A percentile compares a stretch with the other conserved stretches of the same genome.
These are phyloP conservation scores for Eupithecia pulchellata DNA, from an alignment of 2,888 invertebrate species.

Conservation along the genomic window DNA sequence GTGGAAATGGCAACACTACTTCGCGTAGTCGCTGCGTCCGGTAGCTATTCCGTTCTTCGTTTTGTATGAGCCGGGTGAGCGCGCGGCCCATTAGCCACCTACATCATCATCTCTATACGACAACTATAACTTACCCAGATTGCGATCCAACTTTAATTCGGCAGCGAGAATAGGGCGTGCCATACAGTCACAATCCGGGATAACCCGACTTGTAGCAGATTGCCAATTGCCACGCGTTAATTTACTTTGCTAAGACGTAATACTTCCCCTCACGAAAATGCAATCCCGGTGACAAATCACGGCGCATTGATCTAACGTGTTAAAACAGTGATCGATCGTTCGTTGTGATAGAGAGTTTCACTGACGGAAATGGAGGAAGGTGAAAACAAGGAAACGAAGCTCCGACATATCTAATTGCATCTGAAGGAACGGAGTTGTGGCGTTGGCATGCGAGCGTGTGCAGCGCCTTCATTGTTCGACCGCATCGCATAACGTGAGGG, in stretches of 20 bases:
- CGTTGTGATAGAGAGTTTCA: slow-evolving; percentile 60
- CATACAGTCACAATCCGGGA: slow-evolving; percentile 50
- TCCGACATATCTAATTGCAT: slow-evolving; percentile 67
- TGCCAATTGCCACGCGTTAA: slow-evolving; percentile 55
- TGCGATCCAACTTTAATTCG: slow-evolving; percentile 53
- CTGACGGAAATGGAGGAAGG: slow-evolving; percentile 59
- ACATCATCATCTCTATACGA: slow-evolving; percentile 26
- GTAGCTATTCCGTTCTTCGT: slow-evolving; percentile 47
- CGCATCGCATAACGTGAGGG: slow-evolving; percentile 44
- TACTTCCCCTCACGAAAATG: slow-evolving; percentile 54
- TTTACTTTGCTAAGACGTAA: slow-evolving; percentile 49
- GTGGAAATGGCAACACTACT: slow-evolving; percentile 47
- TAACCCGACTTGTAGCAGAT: slow-evolving; percentile 54
- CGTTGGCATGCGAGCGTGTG: slow-evolving; percentile 58
- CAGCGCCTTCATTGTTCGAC: slow-evolving; percentile 58
- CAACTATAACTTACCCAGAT: slow-evolving; percentile 39
- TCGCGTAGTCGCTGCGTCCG: slow-evolving; percentile 41
- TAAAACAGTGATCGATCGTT: slow-evolving; percentile 64
- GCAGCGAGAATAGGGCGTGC: slow-evolving; percentile 50
- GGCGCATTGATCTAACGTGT: slow-evolving; percentile 49
- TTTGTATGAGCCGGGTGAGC: slow-evolving; percentile 52
- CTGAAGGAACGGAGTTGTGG: slow-evolving; percentile 56
- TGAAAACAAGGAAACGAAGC: slow-evolving; percentile 66
- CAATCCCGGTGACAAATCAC: slow-evolving; percentile 60
- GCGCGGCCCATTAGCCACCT: slow-evolving; percentile 49